phyloP scores from a whole-genome alignment of 2,113 vertebrate genomes.

The Serilophus lunatus region DNA sequence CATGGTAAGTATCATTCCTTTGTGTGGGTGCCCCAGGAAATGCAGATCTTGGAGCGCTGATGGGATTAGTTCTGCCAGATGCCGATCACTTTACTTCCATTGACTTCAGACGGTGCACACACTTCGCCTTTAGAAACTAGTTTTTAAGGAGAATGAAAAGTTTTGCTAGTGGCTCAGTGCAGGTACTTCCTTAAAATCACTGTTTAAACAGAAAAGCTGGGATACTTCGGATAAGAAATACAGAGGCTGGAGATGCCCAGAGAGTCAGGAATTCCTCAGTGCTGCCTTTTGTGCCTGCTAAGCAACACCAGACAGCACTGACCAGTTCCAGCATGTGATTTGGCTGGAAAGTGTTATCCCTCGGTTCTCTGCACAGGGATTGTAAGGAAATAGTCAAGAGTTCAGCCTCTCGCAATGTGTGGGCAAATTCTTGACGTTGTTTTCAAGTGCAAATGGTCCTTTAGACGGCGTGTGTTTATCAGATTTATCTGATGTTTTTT shows the following conservation, averaged over 20 bases:
- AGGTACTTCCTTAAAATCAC: background rate
- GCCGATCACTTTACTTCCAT: background rate
- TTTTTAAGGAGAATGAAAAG: background rate
- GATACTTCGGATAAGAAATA: background rate
- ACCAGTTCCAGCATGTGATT: background rate
- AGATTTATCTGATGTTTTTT: background rate
- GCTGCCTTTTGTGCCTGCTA: background rate
- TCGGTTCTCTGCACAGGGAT: background rate
- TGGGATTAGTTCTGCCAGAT: background rate
- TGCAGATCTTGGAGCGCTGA: background rate
- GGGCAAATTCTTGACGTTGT: background rate
- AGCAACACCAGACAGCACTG: background rate
- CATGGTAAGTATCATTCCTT: background rate
- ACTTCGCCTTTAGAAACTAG: background rate
- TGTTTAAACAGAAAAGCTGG: background rate
- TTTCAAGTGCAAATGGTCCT: background rate
- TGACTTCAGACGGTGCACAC: background rate
- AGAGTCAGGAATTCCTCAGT: background rate
- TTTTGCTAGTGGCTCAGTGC: rapidly evolving
- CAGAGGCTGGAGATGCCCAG: background rate
- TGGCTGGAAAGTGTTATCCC: background rate
- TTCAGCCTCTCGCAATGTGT: background rate
- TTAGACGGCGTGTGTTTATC: background rate
- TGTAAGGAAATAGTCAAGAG: background rate
- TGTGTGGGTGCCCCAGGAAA: background rate